These are phyloP conservation scores for Tupiocoris notatus DNA, from an alignment of 2,888 invertebrate genomes.

Conservation along the genomic window DNA sequence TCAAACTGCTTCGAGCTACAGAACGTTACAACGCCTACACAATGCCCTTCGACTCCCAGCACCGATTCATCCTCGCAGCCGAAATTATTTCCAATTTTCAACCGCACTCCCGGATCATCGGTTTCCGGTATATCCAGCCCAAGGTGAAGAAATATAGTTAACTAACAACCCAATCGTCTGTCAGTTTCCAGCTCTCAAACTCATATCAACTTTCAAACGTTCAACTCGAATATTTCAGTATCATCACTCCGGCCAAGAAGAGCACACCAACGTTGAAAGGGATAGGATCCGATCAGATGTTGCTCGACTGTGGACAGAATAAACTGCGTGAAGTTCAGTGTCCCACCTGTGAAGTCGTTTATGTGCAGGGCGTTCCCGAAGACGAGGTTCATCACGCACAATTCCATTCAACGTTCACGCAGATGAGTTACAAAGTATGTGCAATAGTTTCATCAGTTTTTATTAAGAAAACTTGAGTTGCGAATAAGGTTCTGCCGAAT, in stretches of 20 bases:
- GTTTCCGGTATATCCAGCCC: too few relatives aligned
- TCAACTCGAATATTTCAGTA: too few relatives aligned
- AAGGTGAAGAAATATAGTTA: too few relatives aligned
- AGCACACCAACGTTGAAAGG: constrained; percentile 14
- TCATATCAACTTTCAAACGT: too few relatives aligned
- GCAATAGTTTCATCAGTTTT: not conserved
- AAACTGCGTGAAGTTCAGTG: constrained; percentile 42
- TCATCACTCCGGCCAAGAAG: not conserved
- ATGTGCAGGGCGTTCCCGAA: constrained; percentile 39
- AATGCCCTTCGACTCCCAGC: not conserved
- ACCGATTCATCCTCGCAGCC: not conserved
- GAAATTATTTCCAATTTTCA: not conserved
- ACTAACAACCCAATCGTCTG: too few relatives aligned
- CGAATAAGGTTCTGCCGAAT: too few relatives aligned
- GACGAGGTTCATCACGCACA: constrained; percentile 42
- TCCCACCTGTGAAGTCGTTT: constrained; percentile 33
- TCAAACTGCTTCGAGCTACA: not conserved
- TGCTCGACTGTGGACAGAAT: constrained; percentile 44
- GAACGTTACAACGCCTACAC: not conserved
- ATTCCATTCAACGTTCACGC: constrained; percentile 23
- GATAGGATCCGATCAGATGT: constrained; percentile 47
- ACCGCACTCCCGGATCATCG: not conserved
- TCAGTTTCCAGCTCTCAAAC: too few relatives aligned
- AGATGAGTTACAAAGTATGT: constrained; percentile 27
- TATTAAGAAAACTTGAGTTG: not conserved